Evolutionary conservation across 2,113 vertebrate species (phyloP), one percentile per base, ranked within the genome.

Genomic region (Turdus rufiventris): DNA sequence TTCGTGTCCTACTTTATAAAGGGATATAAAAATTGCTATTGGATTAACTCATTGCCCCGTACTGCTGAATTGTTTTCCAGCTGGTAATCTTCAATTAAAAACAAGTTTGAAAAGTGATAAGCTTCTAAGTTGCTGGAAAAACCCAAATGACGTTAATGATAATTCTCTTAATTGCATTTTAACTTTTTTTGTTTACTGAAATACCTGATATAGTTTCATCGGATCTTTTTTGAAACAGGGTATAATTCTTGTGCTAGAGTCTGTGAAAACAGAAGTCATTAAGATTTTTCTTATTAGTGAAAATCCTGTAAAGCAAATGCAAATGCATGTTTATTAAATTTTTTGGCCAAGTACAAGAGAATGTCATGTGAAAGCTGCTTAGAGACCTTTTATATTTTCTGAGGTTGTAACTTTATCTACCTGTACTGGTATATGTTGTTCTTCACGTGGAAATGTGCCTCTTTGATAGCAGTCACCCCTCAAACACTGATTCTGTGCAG

Each of bases 131-230:
- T 81, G 71, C 48, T 79, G 12, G 15, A 34, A 66, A 63, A 82
- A 40, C 4, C 2, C 2, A n/a, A 9, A 2, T 28, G 25, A 38
- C 0, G 2, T 33, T 51, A 21, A 7, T 42, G 19, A 51, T 50
- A 78, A 47, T 71, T 75, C 9, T 88, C 38, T 74, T 67, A 85
- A 56, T 14, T 51, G 9, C 38, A 34, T 85, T 47, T 20, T 45
- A 25, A 58, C 51, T 68, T 34, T 56, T 8, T 77, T 33, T 18
- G 4, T 66, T 91, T 88, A 62, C 18, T 71, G 67, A 58, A 42
- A 19, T 74, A 38, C 15, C 18, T 2, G 2, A 25, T 78, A 34
- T 2, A 38, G 13, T 53, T 94, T 58, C 73, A 85, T 20, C 24
- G 81, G 40, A n/a, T 85, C 8, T 4, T 82, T 94, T 85, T 62